Base-by-base conservation (phyloP, 2,888 invertebrate species). In the Lasioglossum figueresi region DNA sequence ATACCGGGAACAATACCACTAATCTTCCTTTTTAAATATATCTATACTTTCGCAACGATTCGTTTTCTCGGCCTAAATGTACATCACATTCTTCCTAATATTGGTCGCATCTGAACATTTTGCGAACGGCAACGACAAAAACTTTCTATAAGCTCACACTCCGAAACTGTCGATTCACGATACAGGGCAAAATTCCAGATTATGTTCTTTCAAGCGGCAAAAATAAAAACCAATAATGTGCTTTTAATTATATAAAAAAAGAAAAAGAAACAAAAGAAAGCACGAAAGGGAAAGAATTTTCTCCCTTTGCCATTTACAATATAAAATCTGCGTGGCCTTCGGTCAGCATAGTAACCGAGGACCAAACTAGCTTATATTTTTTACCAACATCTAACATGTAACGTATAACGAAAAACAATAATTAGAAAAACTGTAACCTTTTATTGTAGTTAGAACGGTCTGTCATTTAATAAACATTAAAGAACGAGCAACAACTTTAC, bases 281-380 rank as follows among this genome's bases (percentile, higher is more conserved):
- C 56, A 52, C 23, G n/a, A 72, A 45, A 76, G 73, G 79, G 48
- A 83, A 82, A 70, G 27, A n/a, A 56, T 34, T 45, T 72, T 84
- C n/a, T 73, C 79, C 84, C 82, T 83, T 43, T 84, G 88, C 82
- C 80, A 82, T 71, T 90, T 81, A 75, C 83, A 88, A 83, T 88
- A 79, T 91, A 90, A 90, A 91, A 88, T 91, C 90, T 91, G 91
- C 91, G 91, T 92, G 93, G 92, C 92, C 91, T 93, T 89, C 88
- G 92, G 91, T 93, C 92, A 91, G 91, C 91, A 90, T 90, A 88
- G 88, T 88, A 92, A 92, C 91, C 92, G 91, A 92, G 92, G 93
- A 92, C 92, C 92, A 93, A 92, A 89, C 88, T 92, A 92, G 91
- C 92, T 92, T 92, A 91, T 92, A 92, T 92, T 92, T 92, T 92